Percentiles rank a stretch among this genome's conserved stretches.
phyloP scores from a whole-genome alignment of 1,140 invertebrate species.

The Dendrolimus punctatus region DNA sequence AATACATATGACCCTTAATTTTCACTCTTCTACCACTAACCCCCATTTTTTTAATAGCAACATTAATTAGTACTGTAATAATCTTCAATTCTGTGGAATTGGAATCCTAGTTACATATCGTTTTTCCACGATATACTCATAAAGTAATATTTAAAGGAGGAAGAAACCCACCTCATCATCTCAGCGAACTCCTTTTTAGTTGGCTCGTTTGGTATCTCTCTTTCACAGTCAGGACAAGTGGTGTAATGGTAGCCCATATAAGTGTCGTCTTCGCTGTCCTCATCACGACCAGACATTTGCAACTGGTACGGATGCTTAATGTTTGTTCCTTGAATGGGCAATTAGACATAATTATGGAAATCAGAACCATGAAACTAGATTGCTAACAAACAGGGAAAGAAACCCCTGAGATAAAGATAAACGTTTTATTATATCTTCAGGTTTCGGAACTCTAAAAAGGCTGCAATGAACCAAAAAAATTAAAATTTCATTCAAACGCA shows the following conservation, averaged over 20 bases:
- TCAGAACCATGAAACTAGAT: not conserved
- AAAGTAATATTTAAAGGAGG: not conserved
- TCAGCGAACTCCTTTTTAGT: conserved; percentile 63
- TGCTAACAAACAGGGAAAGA: too few species aligned
- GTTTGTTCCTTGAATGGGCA: conserved; percentile 32
- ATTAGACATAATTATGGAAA: not conserved
- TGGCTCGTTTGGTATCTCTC: conserved; percentile 63
- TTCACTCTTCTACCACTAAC: too few species aligned
- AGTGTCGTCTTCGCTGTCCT: conserved; percentile 55
- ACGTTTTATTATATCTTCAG: too few species aligned
- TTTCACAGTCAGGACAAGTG: conserved; percentile 61
- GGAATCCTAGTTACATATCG: too few species aligned
- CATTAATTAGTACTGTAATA: too few species aligned
- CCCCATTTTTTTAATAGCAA: too few species aligned
- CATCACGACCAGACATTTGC: conserved; percentile 47
- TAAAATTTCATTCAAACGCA: not conserved
- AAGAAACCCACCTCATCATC: conserved; percentile 49
- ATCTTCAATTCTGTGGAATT: too few species aligned
- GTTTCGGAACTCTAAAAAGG: too few species aligned
- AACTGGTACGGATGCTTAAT: conserved; percentile 65
- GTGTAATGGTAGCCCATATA: conserved; percentile 62
- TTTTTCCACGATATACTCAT: too few species aligned
- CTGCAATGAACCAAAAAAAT: too few species aligned
- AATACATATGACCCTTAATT: too few species aligned
- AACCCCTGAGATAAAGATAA: too few species aligned